Base-by-base conservation (phyloP, 2,888 invertebrate genomes). In the Pachymerium ferrugineum region DNA sequence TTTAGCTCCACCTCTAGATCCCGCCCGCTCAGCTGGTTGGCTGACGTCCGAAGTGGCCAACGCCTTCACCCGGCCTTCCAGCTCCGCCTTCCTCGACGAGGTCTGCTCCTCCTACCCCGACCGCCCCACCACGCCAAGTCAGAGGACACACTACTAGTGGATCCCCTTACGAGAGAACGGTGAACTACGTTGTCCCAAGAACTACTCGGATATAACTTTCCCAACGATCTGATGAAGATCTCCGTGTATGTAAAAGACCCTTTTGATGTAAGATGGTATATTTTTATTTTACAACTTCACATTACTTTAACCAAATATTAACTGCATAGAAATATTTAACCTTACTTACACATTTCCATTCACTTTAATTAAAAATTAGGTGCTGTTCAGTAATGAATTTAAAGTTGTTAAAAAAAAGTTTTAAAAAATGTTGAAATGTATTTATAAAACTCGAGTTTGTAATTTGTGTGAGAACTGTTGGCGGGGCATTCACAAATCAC, bases 121-220 rank as follows among this genome's bases (percentile, higher is more conserved):
- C 62, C 62, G 62, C 62, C 62, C 62, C 62, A 62, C 28, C 62
- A 28, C n/a, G 62, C 28, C 3, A 25, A 62, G 62, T 28, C 25
- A 12, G 62, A 25, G 62, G 28, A 22, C 62, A 62, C 62, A 62
- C 12, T 62, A 28, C 62, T 62, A 62, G 62, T 62, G 62, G 62
- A 62, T 62, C 62, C 62, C 62, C 62, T 62, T 62, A 62, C 62
- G 62, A 62, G 62, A 62, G 62, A 62, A 62, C 28, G 62, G 12
- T 14, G 28, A 62, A 62, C 62, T 62, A 62, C 28, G 28, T 28
- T 25, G 62, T 62, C 62, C 62, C 62, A 62, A 62, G 25, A 62
- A 62, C 25, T 28, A 62, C 62, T 62, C 62, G 62, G 62, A 62
- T 62, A 62, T 28, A 62, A 38, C 38, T 38, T 22, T 22, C 4